A percentile compares a stretch with the other conserved stretches of the same genome.
These are phyloP conservation scores for Hymenochirus boettgeri DNA, from an alignment of 2,113 vertebrate species.

Conservation along the genomic window DNA sequence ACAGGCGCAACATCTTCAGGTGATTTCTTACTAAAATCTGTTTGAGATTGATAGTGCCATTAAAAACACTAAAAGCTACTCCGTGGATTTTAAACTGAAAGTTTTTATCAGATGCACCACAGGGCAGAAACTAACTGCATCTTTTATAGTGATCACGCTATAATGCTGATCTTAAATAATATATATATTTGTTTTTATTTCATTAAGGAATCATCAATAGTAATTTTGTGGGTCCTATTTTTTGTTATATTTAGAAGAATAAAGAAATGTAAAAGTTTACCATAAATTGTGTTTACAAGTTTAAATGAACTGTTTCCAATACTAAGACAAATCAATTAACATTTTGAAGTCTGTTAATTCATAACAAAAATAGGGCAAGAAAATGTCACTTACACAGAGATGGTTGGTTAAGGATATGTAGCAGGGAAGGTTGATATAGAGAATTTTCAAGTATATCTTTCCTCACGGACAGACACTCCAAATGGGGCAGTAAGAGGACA, in stretches of 20 bases:
- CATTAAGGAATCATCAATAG: too few species aligned
- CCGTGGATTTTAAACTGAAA: too few species aligned
- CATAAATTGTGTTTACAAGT: background rate
- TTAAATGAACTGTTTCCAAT: background rate
- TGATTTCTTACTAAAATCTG: too few species aligned
- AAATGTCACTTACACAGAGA: constrained; percentile 14
- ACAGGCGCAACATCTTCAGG: too few species aligned
- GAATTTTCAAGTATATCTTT: constrained; percentile 2
- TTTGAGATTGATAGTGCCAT: too few species aligned
- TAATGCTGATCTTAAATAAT: too few species aligned
- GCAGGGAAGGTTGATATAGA: background rate
- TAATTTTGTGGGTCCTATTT: background rate
- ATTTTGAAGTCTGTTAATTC: background rate
- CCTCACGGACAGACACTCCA: background rate
- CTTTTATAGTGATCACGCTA: too few species aligned
- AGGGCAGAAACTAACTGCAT: too few species aligned
- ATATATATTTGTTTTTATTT: too few species aligned
- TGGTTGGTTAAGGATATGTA: background rate
- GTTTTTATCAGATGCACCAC: too few species aligned
- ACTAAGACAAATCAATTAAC: background rate
- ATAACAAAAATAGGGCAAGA: background rate
- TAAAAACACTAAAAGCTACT: too few species aligned
- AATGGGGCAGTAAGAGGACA: constrained; percentile 14
- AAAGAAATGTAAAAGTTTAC: background rate
- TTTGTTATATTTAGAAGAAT: background rate